Conservation (phyloP, 1,140 invertebrate species). For the Brachionus manjavacas region DNA sequence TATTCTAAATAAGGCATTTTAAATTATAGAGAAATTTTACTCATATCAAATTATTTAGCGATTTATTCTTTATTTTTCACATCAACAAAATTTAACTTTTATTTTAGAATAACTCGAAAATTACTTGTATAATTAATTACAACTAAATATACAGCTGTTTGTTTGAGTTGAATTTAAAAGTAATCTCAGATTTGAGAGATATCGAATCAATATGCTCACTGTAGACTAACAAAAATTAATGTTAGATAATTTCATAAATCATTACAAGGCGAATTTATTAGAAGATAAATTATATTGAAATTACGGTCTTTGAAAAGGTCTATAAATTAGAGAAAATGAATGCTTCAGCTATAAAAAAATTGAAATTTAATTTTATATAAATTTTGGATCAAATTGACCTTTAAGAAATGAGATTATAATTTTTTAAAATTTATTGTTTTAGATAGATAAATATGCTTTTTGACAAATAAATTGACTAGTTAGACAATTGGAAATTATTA, state of each 20-base stretch:
- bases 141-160: background rate
- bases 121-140: background rate
- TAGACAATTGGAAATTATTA: background rate
- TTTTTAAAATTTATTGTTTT: no score
- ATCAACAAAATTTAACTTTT: background rate
- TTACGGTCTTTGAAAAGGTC: background rate
- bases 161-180: background rate
- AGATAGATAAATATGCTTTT: background rate
- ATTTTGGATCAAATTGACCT: no score
- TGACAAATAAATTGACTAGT: background rate
- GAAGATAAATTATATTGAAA: background rate
- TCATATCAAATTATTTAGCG: background rate
- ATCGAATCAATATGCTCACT: background rate
- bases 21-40: background rate
- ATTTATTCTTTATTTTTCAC: background rate
- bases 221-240: background rate
- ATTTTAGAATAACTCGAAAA: background rate
- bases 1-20: no score
- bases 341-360: no score
- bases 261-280: background rate
- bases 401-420: no score
- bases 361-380: no score
- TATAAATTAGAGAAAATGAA: background rate
- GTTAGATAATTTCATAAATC: background rate
- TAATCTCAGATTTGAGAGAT: background rate